Evolutionary conservation across 2,113 vertebrate genomes (phyloP), one percentile per base, ranked within the genome.

Genomic region (Zapus hudsonius): DNA sequence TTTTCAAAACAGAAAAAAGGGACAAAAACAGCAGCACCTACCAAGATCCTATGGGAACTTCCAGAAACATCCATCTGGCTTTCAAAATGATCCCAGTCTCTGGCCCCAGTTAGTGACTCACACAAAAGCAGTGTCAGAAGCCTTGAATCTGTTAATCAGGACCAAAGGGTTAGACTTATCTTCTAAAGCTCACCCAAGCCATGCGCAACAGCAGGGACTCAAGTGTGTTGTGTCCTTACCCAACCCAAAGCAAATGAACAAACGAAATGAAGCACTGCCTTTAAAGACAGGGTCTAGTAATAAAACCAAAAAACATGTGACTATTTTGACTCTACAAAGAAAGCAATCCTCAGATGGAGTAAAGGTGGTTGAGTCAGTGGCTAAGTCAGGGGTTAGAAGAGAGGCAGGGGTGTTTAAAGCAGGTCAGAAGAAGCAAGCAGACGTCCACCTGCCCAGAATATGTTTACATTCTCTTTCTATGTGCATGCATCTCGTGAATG

Each of bases 161-260:
- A 59, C 55, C 79, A 70, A 52, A 78, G 40, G 7, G 36, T 31
- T 38, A 84, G 81, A 57, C 31, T 63, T 91, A 12, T 74, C 72
- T 74, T 42, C 47, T 83, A 44, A 73, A 44, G 47, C 78, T 59
- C 70, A 79, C 10, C 25, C 2, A 22, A 63, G 63, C 23, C 9
- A 42, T 15, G 0, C 15, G 3, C 0, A 0, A 64, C 7, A 36
- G 1, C 11, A 9, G 81, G 33, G 13, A 84, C 36, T 16, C 4
- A 13, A 72, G 63, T 19, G 59, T 36, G 64, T 9, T 52, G 10
- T 55, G 7, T 23, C 73, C 19, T 66, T 17, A 19, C 1, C 8
- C 80, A 63, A 69, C 59, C 20, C 38, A 55, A 64, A 1, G 23
- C 69, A 95, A 76, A 70, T n/a, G 64, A 84, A 40, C 61, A 66